phyloP scores from a whole-genome alignment of 2,888 invertebrate species.

The Clusia tigrina region DNA sequence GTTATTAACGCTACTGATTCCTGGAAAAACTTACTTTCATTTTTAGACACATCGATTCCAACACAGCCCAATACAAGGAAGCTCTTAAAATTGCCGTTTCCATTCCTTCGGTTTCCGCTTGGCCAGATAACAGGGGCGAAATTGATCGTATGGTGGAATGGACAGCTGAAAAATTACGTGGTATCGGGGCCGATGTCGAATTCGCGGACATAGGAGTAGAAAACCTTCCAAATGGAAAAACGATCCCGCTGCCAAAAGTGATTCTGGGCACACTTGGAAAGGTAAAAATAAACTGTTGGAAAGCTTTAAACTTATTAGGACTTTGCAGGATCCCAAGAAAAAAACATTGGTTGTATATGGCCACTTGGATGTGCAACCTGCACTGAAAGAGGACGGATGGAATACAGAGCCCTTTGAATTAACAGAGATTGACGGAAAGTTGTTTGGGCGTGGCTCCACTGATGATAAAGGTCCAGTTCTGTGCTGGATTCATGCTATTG shows the following conservation, averaged over 20 bases:
- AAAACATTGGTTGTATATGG: conserved; percentile 96
- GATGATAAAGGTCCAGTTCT: conserved; percentile 96
- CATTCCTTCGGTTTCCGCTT: conserved; percentile 94
- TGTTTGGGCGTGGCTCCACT: conserved; percentile 90
- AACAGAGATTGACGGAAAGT: conserved; percentile 85
- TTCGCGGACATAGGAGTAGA: conserved; percentile 81
- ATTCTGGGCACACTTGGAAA: conserved; percentile 81
- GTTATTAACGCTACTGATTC: background rate
- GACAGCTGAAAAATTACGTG: conserved; percentile 74
- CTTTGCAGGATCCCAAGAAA: conserved; percentile 74
- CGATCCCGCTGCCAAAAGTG: conserved; percentile 85
- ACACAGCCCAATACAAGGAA: conserved; percentile 78
- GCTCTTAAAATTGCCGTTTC: conserved; percentile 86
- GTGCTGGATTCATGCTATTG: conserved; percentile 93
- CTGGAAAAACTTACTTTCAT: too few species aligned
- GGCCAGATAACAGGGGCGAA: conserved; percentile 82
- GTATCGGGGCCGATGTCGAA: conserved; percentile 75
- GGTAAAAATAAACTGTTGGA: conserved; percentile 58
- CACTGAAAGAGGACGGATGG: conserved; percentile 93
- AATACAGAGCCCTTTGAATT: conserved; percentile 92
- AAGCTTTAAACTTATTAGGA: too few species aligned
- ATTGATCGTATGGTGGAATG: conserved; percentile 86
- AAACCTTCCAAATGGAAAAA: conserved; percentile 73
- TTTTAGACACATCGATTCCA: conserved; percentile 72
- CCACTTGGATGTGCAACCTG: conserved; percentile 98